Evolutionary conservation across 2,113 vertebrate species (phyloP).

Genomic region (Crocuta crocuta): DNA sequence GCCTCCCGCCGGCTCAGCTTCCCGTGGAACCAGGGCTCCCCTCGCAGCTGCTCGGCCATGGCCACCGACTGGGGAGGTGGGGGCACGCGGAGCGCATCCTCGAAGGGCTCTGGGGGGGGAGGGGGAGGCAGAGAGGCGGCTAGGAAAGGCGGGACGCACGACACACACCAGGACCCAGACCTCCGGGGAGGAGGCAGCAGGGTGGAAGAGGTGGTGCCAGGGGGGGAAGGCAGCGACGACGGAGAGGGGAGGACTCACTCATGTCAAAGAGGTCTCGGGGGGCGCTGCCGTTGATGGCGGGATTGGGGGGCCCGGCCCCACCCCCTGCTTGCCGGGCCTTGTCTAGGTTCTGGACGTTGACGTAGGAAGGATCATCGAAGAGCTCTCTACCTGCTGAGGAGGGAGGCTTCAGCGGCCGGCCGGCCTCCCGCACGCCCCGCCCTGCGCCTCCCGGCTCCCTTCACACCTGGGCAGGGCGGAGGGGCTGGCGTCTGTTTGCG

Average conservation of each 20-base stretch:
- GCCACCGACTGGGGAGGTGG: conserved; percentile 84
- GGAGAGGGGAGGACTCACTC: conserved; percentile 88
- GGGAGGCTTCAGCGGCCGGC: background rate
- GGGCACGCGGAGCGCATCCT: conserved; percentile 92
- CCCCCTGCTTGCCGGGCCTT: conserved; percentile 88
- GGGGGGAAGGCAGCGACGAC: background rate
- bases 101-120: conserved; percentile 92
- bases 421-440: background rate
- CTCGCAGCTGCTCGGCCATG: conserved; percentile 95
- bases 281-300: conserved; percentile 90
- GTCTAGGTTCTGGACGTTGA: conserved; percentile 94
- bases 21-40: conserved; percentile 96
- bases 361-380: conserved; percentile 97
- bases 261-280: conserved; percentile 97
- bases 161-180: background rate
- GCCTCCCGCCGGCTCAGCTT: conserved; percentile 94
- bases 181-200: conserved; percentile 57
- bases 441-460: background rate
- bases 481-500: conserved; percentile 82
- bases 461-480: conserved; percentile 81
- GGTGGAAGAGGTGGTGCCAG: rapidly evolving
- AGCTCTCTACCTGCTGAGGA: conserved; percentile 85
- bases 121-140: background rate
- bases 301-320: background rate
- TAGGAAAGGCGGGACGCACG: background rate